These are phyloP conservation scores for Orycteropus afer DNA, from an alignment of 2,113 vertebrate species.

Conservation along the genomic window DNA sequence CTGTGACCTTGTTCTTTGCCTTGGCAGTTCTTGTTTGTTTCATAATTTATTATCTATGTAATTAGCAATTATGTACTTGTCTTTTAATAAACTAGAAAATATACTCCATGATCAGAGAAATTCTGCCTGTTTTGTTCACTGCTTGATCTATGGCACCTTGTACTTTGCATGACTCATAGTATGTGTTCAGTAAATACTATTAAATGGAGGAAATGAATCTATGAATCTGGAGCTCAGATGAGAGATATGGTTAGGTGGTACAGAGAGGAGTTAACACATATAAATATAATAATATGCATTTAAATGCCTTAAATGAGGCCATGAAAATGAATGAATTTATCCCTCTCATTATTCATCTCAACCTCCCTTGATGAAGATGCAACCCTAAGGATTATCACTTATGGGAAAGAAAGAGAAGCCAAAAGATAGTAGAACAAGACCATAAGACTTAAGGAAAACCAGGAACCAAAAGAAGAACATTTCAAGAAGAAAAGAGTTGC, in stretches of 20 bases:
- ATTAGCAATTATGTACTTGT: background rate
- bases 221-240: background rate
- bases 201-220: background rate
- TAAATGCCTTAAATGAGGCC: no score
- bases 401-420: background rate
- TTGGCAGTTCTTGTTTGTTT: background rate
- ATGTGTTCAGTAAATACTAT: background rate
- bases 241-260: background rate
- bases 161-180: background rate
- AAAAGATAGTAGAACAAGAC: background rate
- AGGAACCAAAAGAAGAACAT: background rate
- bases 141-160: background rate
- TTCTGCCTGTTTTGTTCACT: background rate
- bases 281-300: no score
- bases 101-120: background rate
- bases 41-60: background rate
- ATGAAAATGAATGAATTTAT: background rate
- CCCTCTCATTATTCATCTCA: background rate
- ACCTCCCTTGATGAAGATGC: background rate
- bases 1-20: background rate
- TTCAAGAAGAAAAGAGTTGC: background rate
- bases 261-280: background rate
- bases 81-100: background rate
- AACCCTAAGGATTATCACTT: background rate
- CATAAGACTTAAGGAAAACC: background rate